Evolutionary conservation across 2,888 invertebrate species (phyloP).

Genomic region (Drosophila gaucha): DNA sequence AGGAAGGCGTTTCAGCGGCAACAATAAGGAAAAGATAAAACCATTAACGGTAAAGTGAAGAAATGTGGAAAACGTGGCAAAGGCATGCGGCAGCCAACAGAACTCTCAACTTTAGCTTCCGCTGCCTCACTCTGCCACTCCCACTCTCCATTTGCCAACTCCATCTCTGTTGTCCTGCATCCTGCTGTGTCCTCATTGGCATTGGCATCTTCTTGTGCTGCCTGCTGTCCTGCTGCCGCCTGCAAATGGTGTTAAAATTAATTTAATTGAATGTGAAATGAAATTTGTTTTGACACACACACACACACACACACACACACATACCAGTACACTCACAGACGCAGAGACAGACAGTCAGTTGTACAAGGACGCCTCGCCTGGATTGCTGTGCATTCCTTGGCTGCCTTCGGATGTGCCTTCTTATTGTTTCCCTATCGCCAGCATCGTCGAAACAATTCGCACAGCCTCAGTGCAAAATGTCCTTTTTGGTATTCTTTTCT

Average conservation of each 20-base stretch:
- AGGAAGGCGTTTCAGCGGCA: conserved; percentile 15
- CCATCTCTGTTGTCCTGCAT: conserved; percentile 29
- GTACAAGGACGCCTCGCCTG: conserved; percentile 22
- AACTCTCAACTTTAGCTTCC: conserved; percentile 14
- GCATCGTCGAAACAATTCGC: conserved; percentile 51
- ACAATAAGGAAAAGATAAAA: conserved; percentile 70
- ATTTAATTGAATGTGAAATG: conserved; percentile 82
- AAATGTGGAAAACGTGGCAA: conserved; percentile 77
- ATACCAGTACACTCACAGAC: conserved; percentile 28
- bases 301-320: conserved; percentile 17
- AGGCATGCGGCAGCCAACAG: conserved; percentile 65
- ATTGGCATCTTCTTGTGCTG: conserved; percentile 62
- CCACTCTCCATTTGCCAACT: conserved; percentile 1
- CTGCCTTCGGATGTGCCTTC: conserved; percentile 47
- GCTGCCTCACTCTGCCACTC: conserved; percentile 5
- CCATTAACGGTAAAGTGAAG: conserved; percentile 76
- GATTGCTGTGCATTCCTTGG: conserved; percentile 68
- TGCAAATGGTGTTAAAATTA: conserved; percentile 81
- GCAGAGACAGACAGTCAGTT: conserved; percentile 17
- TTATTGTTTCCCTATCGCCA: conserved; percentile 66
- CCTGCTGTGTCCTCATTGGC: conserved; percentile 74
- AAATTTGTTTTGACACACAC: conserved; percentile 80
- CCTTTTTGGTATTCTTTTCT: not conserved
- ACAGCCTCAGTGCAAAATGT: conserved; percentile 30
- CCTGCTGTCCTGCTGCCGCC: conserved; percentile 50